A percentile compares a stretch with the other conserved stretches of the same genome.
phyloP scores from a whole-genome alignment of 2,113 vertebrate genomes.

The Alaudala cheleensis region DNA sequence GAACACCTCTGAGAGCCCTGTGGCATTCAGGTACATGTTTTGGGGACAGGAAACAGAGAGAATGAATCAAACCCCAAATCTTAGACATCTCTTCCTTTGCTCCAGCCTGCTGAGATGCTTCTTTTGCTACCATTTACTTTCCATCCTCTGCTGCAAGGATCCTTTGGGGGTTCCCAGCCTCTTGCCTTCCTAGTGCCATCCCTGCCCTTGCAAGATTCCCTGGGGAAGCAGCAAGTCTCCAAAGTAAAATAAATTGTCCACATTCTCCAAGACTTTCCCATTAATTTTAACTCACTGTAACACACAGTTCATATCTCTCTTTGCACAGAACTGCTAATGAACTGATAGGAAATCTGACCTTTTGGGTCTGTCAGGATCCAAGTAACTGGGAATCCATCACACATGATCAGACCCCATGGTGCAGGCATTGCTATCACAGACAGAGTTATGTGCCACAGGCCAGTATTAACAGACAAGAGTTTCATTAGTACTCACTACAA shows the following conservation, averaged over 20 bases:
- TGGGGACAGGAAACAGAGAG: not conserved
- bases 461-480: not conserved
- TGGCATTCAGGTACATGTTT: not conserved
- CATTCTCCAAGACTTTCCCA: not conserved
- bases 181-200: not conserved
- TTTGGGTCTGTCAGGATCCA: not conserved
- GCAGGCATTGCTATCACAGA: fast-evolving
- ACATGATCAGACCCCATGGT: not conserved
- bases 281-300: not conserved
- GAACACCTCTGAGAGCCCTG: not conserved
- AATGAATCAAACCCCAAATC: not conserved
- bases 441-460: not conserved
- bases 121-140: not conserved
- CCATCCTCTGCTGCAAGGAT: not conserved
- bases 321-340: not conserved
- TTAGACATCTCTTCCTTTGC: not conserved
- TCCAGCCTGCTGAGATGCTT: not conserved
- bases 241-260: not conserved
- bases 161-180: not conserved
- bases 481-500: not conserved
- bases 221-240: not conserved
- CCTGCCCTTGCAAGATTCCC: not conserved
- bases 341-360: not conserved
- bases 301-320: not conserved
- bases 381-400: not conserved